Base-by-base conservation (phyloP, 2,797 vertebrate genomes). In the Furcifer pardalis region DNA sequence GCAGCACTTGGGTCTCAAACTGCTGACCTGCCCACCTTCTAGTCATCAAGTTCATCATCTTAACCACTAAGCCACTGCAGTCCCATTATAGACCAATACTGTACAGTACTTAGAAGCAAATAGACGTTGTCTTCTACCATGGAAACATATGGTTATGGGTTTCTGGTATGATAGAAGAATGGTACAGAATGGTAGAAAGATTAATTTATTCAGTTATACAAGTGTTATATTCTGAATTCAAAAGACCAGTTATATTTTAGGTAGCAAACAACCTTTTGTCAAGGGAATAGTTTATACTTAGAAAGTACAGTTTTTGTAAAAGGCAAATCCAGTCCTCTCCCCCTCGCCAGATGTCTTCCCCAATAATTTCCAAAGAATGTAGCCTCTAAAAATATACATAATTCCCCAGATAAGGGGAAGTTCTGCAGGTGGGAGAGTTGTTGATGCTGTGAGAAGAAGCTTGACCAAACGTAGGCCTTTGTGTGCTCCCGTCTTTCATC, bases 341-440 rank as follows among this genome's bases (percentile, higher is more conserved):
- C 69, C 37, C 56, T 2, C 5, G n/a, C n/a, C n/a, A n/a, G n/a
- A 49, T 15, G 19, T 23, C 3, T 30, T 71, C 19, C 12, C 32
- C 17, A 27, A 35, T 46, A 52, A 71, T 44, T 62, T 23, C 49
- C 74, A 60, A 77, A 71, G 74, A 60, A 49, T 44, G 32, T 40
- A 25, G 63, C 52, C 72, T 82, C 84, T 82, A 81, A 86, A 81
- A 86, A 81, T 71, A 77, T 81, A 77, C 27, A 9, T 5, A 8
- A 7, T 85, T 85, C 52, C 84, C 78, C 12, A 71, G 84, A 63
- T 12, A n/a, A 52, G 30, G 46, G 62, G 44, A 21, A 62, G 60
- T 49, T 77, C 71, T 71, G 27, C 79, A 77, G 79, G 73, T 77
- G 49, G 71, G 78, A 49, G 44, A 63, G 19, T 19, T n/a, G n/a